Evolutionary conservation across 2,797 vertebrate genomes (phyloP), one percentile per base, ranked within the genome.

Genomic region (Gymnoscopelus braueri): DNA sequence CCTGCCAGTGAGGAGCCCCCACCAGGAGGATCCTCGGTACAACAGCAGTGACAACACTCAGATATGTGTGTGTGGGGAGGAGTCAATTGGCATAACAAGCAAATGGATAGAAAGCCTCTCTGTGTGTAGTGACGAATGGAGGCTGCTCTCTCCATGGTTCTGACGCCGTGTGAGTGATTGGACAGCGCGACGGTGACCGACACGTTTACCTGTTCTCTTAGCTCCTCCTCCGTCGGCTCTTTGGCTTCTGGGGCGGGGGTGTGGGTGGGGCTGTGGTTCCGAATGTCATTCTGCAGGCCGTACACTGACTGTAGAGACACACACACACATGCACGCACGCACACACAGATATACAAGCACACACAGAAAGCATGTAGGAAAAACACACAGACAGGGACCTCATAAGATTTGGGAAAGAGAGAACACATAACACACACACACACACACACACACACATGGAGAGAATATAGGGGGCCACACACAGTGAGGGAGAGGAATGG

Each of bases 241-340:
- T 93, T 95, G 55, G 82, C 88, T 89, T 96, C 95, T 51, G 94
- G 92, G 60, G 84, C 84, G 61, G 93, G 88, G 1, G 91, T 91
- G 84, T 95, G 93, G 50, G 95, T 94, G 26, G 95, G 94, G 74
- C 95, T 95, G 88, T 95, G 95, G 81, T 94, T 94, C 81, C 94
- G 91, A 65, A 95, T 91, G 55, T 96, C 95, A 0, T 96, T 95
- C 91, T 95, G 94, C 84, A 95, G 89, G 77, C 95, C 95, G 55
- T 96, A 96, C 69, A 96, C 95, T 64, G 95, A 96, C 95, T 96
- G 52, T 0, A 61, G 59, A 57, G n/a, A 64, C 52, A 65, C 29
- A 39, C 3, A 24, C 23, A 8, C 13, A 69, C 11, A 15, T 23
- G 26, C 48, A 55, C 9, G 50, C 23, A n/a, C 50, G 56, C 13